Evolutionary conservation across 1,140 invertebrate species (phyloP), one percentile per base, ranked within the genome.

Genomic region (Idris sp.): DNA sequence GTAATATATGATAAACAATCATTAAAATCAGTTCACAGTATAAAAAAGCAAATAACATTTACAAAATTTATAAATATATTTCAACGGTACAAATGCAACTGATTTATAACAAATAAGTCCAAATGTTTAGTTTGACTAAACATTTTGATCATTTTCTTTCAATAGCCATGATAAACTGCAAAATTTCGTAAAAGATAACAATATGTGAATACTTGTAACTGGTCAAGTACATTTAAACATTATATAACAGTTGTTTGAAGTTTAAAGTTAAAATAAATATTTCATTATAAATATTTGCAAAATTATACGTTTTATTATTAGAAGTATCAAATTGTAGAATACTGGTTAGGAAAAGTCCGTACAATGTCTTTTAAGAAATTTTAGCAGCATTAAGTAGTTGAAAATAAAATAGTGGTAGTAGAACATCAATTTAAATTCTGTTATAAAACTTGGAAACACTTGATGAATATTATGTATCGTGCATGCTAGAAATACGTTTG

Each of bases 131-230:
- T 65, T 44, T 65, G 13, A 65, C 31, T 54, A 65, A 65, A 65
- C 31, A 36, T 9, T 0, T 4, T 19, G 11, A 25, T 44, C 9
- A 6, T 28, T 44, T 44, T n/a, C 4, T 2, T 22, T 2, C 7
- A 64, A 2, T 18, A 44, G 35, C 51, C 16, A 51, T 16, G 28
- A 44, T 13, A 33, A 51, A 64, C 28, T 64, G 48, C 18, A 53
- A 65, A 53, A 54, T 65, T 54, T 65, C 46, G 19, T 64, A 53
- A 64, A 64, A 44, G 44, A 62, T 62, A 18, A 25, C 6, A 30
- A 10, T 19, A 4, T n/a, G n/a, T 11, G 0, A 22, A 25, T 44
- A 35, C 44, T 28, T 9, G 13, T 31, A n/a, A 4, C 6, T 33
- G n/a, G n/a, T n/a, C n/a, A n/a, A n/a, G n/a, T n/a, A n/a, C n/a